A percentile compares a stretch with the other conserved stretches of the same genome.
Conservation (phyloP, 2,888 invertebrate genomes). For the Pharmacophagus antenor region DNA sequence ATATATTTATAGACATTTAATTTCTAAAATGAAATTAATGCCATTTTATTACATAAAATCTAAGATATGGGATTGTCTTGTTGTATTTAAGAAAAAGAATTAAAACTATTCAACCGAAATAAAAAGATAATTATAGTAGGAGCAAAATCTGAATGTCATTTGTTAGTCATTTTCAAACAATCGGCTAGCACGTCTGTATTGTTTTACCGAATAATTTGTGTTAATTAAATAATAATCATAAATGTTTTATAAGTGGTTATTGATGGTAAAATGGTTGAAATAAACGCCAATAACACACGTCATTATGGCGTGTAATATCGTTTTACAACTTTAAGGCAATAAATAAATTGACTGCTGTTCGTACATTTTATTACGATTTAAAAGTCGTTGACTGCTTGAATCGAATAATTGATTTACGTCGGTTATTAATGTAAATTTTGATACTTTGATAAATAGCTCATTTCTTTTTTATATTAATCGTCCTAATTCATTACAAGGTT, state of each 20-base stretch:
- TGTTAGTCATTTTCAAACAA: background rate
- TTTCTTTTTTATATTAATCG: constrained; percentile 31
- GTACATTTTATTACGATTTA: constrained; percentile 80
- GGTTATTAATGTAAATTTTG: constrained; percentile 75
- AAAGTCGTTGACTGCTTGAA: constrained; percentile 76
- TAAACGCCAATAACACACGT: constrained; percentile 78
- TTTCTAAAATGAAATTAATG: too few relatives aligned
- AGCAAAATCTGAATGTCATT: background rate
- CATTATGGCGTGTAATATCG: constrained; percentile 78
- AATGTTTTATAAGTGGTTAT: constrained; percentile 66
- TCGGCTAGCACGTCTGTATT: constrained; percentile 27
- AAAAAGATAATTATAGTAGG: too few relatives aligned
- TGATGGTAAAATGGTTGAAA: constrained; percentile 72
- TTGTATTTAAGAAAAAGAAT: too few relatives aligned
- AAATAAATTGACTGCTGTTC: constrained; percentile 79
- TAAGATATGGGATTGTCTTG: too few relatives aligned
- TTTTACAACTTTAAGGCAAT: constrained; percentile 79
- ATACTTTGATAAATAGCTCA: constrained; percentile 50
- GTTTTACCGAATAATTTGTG: constrained; percentile 55
- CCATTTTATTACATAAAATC: too few relatives aligned
- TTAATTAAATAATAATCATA: constrained; percentile 73
- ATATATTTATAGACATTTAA: too few relatives aligned
- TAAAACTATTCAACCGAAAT: too few relatives aligned
- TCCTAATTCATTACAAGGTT: too few relatives aligned
- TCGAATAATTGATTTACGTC: constrained; percentile 77